Conservation (phyloP, 2,888 invertebrate genomes). For the Andrena flavipes region DNA sequence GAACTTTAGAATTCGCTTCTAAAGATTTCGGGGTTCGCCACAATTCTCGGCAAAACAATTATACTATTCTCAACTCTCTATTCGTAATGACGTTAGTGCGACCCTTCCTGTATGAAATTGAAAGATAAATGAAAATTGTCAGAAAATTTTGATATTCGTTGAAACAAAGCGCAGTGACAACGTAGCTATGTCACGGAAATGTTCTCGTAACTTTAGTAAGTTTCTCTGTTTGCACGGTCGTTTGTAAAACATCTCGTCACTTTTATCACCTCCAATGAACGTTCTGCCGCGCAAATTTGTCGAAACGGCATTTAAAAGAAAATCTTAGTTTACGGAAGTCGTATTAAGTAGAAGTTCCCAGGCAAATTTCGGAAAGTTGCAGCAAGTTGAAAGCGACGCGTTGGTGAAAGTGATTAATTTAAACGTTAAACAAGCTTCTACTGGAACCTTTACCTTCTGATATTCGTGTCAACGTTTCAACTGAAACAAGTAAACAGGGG, state of each 20-base stretch:
- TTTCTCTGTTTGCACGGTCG: slow-evolving; percentile 2
- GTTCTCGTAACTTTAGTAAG: slow-evolving; percentile 8
- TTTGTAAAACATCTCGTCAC: neutral
- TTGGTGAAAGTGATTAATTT: slow-evolving; percentile 42
- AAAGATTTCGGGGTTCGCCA: too few species aligned
- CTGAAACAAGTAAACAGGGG: neutral
- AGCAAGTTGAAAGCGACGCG: slow-evolving; percentile 1
- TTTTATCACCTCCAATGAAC: neutral
- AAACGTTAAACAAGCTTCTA: neutral
- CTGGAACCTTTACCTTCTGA: neutral
- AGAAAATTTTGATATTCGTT: neutral
- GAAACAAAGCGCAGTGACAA: neutral
- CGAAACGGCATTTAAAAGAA: slow-evolving; percentile 16
- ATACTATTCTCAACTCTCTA: too few species aligned
- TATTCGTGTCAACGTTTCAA: neutral
- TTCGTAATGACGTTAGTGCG: too few species aligned
- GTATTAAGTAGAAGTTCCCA: slow-evolving; percentile 25
- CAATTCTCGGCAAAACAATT: too few species aligned
- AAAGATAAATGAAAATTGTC: neutral
- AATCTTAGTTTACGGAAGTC: slow-evolving; percentile 10
- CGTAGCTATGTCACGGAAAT: slow-evolving; percentile 2
- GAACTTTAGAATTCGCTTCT: too few species aligned
- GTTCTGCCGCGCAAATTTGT: slow-evolving; percentile 3
- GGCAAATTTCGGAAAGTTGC: slow-evolving; percentile 27
- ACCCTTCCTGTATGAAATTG: too few species aligned